These are phyloP conservation scores for Dolomedes plantarius DNA, from an alignment of 2,888 invertebrate genomes.

Conservation along the genomic window DNA sequence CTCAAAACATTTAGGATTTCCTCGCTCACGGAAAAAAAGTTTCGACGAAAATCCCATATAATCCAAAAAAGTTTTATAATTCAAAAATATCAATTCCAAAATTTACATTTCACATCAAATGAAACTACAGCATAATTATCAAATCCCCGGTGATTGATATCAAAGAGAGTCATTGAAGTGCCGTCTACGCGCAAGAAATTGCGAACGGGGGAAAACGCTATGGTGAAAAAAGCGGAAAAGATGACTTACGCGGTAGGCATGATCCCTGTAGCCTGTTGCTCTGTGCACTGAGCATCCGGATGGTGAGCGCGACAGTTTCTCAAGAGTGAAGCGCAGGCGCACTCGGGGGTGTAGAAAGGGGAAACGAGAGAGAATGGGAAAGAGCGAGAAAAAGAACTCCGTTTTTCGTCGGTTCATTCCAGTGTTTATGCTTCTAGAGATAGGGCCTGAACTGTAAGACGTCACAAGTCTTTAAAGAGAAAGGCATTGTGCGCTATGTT, in stretches of 20 bases:
- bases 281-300: neutral
- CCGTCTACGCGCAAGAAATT: neutral
- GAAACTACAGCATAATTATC: no score
- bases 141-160: no score
- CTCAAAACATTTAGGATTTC: no score
- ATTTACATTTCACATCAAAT: no score
- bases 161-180: no score
- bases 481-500: no score
- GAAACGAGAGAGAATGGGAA: neutral
- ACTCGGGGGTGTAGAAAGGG: neutral
- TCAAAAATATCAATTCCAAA: no score
- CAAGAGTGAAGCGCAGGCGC: slow-evolving; percentile 3
- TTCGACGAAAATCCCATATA: no score
- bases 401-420: neutral
- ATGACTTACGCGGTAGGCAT: slow-evolving; percentile 8
- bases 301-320: neutral
- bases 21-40: no score
- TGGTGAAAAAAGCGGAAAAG: no score
- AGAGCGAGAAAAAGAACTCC: neutral
- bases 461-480: no score
- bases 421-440: neutral
- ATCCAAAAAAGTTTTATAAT: no score
- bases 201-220: neutral
- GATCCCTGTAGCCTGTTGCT: slow-evolving; percentile 2
- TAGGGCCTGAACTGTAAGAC: neutral